These are phyloP conservation scores for Lutraria lutraria DNA, from an alignment of 2,888 invertebrate genomes.

Conservation along the genomic window DNA sequence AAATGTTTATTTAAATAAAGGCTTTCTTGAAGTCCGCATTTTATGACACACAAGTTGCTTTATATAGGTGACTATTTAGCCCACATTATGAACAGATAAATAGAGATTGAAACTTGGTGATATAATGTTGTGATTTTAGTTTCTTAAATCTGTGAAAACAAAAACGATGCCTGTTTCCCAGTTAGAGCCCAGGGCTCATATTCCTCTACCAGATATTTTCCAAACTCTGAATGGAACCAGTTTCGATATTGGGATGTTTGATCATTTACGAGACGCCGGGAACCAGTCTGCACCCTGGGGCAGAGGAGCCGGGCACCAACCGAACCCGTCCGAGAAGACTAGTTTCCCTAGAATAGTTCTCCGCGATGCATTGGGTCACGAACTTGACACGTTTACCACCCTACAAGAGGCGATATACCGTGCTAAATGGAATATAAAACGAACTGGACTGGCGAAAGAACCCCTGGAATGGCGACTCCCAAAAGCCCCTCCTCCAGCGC, in stretches of 20 bases:
- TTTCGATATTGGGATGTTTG: conserved; percentile 58
- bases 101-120: not conserved
- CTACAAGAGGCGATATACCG: conserved; percentile 82
- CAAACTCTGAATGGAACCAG: conserved; percentile 60
- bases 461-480: conserved; percentile 84
- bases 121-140: not conserved
- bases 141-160: not conserved
- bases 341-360: conserved; percentile 75
- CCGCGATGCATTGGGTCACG: conserved; percentile 73
- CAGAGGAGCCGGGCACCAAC: not conserved
- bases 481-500: conserved; percentile 82
- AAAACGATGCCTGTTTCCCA: conserved; percentile 35
- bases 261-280: conserved; percentile 44
- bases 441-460: conserved; percentile 65
- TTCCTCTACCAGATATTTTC: conserved; percentile 62
- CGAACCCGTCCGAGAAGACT: not conserved
- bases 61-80: not conserved
- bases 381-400: conserved; percentile 82
- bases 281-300: not conserved
- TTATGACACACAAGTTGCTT: not conserved
- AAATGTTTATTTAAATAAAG: not conserved
- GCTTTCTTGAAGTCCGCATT: not conserved
- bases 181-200: conserved; percentile 34
- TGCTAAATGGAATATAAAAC: conserved; percentile 72
- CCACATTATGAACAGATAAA: not conserved